phyloP scores from a whole-genome alignment of 2,797 vertebrate species.

The Onychomys leucogaster region DNA sequence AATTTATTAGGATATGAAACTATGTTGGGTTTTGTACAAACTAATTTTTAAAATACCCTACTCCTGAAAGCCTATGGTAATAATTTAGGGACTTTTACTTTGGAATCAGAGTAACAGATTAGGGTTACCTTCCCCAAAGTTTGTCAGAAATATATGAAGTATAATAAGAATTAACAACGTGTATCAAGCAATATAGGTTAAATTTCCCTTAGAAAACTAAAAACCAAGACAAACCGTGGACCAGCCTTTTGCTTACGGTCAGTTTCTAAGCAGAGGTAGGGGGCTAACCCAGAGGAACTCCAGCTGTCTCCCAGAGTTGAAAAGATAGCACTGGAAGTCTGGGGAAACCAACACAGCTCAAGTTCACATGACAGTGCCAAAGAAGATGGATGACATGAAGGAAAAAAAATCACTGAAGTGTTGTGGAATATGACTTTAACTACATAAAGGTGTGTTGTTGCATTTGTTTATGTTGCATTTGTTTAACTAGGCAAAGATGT shows the following conservation, averaged over 20 bases:
- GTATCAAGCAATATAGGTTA: constrained; percentile 38
- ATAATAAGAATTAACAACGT: constrained; percentile 29
- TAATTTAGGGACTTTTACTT: constrained; percentile 49
- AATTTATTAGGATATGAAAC: constrained; percentile 50
- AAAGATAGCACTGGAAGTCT: background rate
- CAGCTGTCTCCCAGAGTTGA: background rate
- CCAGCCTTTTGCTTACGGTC: background rate
- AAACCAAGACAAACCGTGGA: background rate
- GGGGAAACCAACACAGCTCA: background rate
- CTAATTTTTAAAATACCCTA: constrained; percentile 24
- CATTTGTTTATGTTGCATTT: background rate
- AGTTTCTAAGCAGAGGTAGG: background rate
- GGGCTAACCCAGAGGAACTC: background rate
- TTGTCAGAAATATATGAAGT: constrained; percentile 35
- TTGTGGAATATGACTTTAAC: background rate
- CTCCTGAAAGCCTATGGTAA: constrained; percentile 50
- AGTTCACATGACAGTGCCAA: constrained; percentile 17
- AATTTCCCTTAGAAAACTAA: constrained; percentile 43
- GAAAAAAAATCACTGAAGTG: background rate
- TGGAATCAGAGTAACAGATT: background rate
- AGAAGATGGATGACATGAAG: background rate
- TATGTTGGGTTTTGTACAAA: constrained; percentile 14
- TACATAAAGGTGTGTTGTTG: background rate
- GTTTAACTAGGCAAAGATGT: too few species aligned
- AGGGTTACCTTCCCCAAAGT: constrained; percentile 47